Conservation (phyloP, 2,888 invertebrate genomes). For the Lymantria dispar region DNA sequence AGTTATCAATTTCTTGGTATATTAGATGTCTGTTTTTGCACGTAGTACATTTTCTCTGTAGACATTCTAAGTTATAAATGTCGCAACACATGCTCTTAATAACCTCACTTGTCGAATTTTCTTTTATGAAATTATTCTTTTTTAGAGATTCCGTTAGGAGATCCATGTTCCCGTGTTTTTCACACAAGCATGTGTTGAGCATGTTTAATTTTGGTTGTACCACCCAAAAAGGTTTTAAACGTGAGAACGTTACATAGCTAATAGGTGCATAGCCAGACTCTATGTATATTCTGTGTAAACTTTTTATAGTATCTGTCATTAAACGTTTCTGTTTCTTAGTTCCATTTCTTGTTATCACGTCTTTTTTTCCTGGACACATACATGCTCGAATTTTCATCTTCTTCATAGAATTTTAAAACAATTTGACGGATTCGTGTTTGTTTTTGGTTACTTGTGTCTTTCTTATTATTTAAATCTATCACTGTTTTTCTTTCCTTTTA, state of each 20-base stretch:
- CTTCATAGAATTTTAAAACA: constrained; percentile 10
- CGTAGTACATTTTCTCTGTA: constrained; percentile 1
- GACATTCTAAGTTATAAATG: constrained; percentile 6
- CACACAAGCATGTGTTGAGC: constrained; percentile 14
- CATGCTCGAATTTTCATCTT: constrained; percentile 10
- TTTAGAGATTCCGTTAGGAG: constrained; percentile 3
- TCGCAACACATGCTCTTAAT: constrained; percentile 5
- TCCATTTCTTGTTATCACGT: constrained; percentile 6
- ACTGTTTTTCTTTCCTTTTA: constrained; percentile 1
- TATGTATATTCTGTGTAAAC: constrained; percentile 4
- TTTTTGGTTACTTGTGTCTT: constrained; percentile 8
- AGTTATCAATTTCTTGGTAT: constrained; percentile 5
- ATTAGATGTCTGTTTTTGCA: background rate
- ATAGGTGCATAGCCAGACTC: background rate
- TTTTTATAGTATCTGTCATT: constrained; percentile 7
- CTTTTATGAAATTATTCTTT: constrained; percentile 7
- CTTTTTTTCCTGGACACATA: constrained; percentile 12
- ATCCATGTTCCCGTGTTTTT: constrained; percentile 9
- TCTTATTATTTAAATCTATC: constrained; percentile 10
- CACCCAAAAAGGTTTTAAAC: constrained; percentile 12
- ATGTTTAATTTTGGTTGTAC: constrained; percentile 6
- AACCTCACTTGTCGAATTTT: constrained; percentile 6
- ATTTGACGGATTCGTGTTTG: constrained; percentile 7
- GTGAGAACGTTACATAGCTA: constrained; percentile 11
- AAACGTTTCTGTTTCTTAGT: constrained; percentile 17